Evolutionary conservation across 1,140 invertebrate genomes (phyloP).

Genomic region (Dinothrombium tinctorium): DNA sequence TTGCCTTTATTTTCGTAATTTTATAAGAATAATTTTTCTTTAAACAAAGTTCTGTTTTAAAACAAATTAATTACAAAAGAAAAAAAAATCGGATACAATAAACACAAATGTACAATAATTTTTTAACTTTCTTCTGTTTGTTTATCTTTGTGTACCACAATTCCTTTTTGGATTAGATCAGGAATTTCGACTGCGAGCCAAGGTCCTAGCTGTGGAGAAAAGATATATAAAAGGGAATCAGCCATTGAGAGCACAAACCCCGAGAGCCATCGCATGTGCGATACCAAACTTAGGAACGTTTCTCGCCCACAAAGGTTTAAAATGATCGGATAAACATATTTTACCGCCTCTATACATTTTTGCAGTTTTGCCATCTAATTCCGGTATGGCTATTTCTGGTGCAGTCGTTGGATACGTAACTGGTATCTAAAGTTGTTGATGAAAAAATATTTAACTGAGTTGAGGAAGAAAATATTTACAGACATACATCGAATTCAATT

Average conservation of each 20-base stretch:
- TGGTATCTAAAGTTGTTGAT: conserved; percentile 48
- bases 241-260: conserved; percentile 20
- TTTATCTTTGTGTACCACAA: conserved; percentile 50
- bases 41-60: not conserved
- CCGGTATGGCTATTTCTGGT: conserved; percentile 85
- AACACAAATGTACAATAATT: too few species aligned
- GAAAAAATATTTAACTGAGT: not conserved
- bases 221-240: conserved; percentile 14
- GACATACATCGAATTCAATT: conserved; percentile 92
- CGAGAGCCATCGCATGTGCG: conserved; percentile 92
- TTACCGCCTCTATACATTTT: conserved; percentile 99
- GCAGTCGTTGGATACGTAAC: conserved; percentile 94
- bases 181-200: conserved; percentile 98
- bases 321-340: conserved; percentile 94
- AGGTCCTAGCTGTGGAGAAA: conserved; percentile 56
- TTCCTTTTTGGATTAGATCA: conserved; percentile 62
- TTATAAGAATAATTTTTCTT: not conserved
- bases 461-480: not conserved
- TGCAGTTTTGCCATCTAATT: conserved; percentile 95
- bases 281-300: conserved; percentile 98
- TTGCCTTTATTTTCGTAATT: not conserved
- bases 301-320: conserved; percentile 96
- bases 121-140: not conserved
- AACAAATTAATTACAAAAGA: too few species aligned
- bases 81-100: not conserved